Conservation (phyloP, 2,797 vertebrate species). For the Hyperoplus lanceolatus region DNA sequence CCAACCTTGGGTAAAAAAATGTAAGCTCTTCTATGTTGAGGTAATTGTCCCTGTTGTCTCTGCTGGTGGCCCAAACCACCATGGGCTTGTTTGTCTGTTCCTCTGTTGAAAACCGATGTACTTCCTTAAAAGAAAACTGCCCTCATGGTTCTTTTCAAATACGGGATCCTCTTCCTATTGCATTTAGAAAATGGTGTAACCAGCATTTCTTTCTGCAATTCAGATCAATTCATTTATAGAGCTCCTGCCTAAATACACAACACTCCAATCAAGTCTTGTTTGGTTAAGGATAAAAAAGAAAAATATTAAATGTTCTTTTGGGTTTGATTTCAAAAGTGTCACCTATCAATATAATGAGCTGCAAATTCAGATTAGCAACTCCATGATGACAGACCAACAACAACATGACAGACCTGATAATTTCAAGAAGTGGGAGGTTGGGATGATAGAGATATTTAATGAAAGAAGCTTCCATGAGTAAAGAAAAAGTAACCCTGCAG, state of each 20-base stretch:
- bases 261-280: neutral
- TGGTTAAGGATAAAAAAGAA: neutral
- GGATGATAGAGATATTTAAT: neutral
- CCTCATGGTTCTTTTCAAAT: neutral
- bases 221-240: neutral
- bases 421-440: neutral
- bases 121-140: neutral
- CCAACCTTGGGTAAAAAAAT: conserved; percentile 1
- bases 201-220: neutral
- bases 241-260: neutral
- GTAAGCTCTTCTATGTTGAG: neutral
- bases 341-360: neutral
- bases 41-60: conserved; percentile 3
- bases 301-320: neutral
- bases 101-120: conserved; percentile 8
- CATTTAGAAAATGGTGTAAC: neutral
- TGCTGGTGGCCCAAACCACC: conserved; percentile 17
- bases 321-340: neutral
- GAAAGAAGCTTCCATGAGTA: neutral
- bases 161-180: neutral
- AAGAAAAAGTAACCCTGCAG: conserved; percentile 3
- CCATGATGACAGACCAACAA: neutral
- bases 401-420: neutral
- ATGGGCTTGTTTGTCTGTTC: neutral
- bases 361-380: neutral